Conservation (phyloP, 2,888 invertebrate genomes). For the Dasypogon diadema region DNA sequence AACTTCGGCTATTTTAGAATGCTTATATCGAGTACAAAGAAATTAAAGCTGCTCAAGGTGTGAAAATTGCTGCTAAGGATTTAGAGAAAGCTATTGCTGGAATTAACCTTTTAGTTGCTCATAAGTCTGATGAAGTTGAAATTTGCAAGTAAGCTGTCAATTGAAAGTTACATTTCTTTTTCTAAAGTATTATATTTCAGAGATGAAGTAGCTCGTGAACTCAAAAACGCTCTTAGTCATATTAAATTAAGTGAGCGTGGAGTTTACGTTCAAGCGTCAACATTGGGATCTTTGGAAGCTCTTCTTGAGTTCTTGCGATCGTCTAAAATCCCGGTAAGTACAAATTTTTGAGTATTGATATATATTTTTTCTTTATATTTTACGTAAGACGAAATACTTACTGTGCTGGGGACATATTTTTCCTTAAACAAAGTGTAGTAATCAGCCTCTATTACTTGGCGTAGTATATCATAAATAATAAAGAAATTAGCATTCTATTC, state of each 20-base stretch:
- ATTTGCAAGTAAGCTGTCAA: conserved; percentile 75
- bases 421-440: too few relatives aligned
- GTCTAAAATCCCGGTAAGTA: conserved; percentile 93
- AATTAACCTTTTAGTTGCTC: conserved; percentile 90
- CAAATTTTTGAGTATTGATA: too few relatives aligned
- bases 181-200: conserved; percentile 64
- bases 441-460: too few relatives aligned
- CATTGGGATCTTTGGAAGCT: conserved; percentile 98
- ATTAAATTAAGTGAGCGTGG: conserved; percentile 93
- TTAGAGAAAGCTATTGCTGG: conserved; percentile 98
- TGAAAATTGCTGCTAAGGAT: conserved; percentile 98
- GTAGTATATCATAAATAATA: too few relatives aligned
- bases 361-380: conserved; percentile 10
- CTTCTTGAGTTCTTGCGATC: conserved; percentile 90
- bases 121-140: conserved; percentile 94
- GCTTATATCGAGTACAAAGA: conserved; percentile 95
- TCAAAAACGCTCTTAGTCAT: conserved; percentile 89
- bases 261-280: conserved; percentile 99
- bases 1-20: conserved; percentile 73
- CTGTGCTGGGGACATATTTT: too few relatives aligned
- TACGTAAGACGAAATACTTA: background rate
- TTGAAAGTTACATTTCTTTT: background rate
- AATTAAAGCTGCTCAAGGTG: conserved; percentile 96
- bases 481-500: too few relatives aligned
- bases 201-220: conserved; percentile 88